Conservation (phyloP, 2,113 vertebrate species). For the Anarrhichthys ocellatus region DNA sequence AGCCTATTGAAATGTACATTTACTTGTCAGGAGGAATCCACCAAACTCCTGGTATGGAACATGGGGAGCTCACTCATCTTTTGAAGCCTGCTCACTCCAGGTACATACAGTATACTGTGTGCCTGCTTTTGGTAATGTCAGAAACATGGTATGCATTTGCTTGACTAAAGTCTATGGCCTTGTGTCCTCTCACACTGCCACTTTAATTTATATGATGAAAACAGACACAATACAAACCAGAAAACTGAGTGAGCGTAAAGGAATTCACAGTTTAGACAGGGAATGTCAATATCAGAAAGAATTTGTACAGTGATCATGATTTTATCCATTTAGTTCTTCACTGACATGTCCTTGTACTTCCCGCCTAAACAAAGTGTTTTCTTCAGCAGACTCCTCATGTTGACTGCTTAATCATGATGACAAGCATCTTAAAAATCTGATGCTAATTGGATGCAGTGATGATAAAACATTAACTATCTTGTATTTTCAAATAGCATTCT, state of each 20-base stretch:
- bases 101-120: no score
- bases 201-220: not conserved
- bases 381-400: slow-evolving; percentile 27
- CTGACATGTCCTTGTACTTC: slow-evolving; percentile 50
- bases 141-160: not conserved
- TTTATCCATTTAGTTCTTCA: slow-evolving; percentile 22
- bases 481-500: not conserved
- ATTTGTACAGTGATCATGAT: slow-evolving; percentile 15
- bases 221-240: not conserved
- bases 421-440: slow-evolving; percentile 40
- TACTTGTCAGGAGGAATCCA: slow-evolving; percentile 2
- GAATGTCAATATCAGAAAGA: slow-evolving; percentile 22
- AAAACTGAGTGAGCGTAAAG: not conserved
- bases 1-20: slow-evolving; percentile 23
- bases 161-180: not conserved
- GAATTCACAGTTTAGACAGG: not conserved
- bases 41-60: not conserved
- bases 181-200: not conserved
- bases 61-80: slow-evolving; percentile 3
- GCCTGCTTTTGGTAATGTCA: not conserved
- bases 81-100: not conserved
- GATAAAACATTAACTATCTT: slow-evolving; percentile 46
- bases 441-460: slow-evolving; percentile 52
- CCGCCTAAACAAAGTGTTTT: slow-evolving; percentile 41
- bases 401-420: slow-evolving; percentile 55